These are phyloP conservation scores for Ellobius talpinus DNA, from an alignment of 2,113 vertebrate species.

Conservation along the genomic window DNA sequence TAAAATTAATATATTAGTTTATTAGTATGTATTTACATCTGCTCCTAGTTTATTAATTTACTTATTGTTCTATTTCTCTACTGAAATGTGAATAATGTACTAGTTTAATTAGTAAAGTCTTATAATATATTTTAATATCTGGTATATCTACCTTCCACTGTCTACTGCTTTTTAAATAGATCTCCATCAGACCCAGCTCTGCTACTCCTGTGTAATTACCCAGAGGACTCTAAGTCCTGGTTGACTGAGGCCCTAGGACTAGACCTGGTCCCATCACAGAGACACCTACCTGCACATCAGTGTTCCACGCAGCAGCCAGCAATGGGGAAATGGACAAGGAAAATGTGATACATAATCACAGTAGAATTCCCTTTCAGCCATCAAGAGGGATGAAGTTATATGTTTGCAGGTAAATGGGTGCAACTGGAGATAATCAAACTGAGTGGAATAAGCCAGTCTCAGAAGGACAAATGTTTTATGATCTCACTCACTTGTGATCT, in stretches of 20 bases:
- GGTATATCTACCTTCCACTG: neutral
- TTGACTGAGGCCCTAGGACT: neutral
- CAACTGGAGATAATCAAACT: neutral
- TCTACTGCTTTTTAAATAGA: neutral
- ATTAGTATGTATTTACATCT: conserved; percentile 12
- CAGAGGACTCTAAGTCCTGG: neutral
- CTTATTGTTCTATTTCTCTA: neutral
- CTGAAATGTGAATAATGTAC: neutral
- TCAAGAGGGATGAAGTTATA: no score
- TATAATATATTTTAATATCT: conserved; percentile 24
- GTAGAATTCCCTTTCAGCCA: neutral
- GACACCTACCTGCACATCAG: neutral
- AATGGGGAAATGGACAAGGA: neutral
- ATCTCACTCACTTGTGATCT: neutral
- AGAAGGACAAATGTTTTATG: neutral
- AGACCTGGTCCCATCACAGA: neutral
- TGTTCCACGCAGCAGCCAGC: neutral
- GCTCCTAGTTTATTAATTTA: neutral
- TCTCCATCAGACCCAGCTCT: neutral
- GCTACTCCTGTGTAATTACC: no score
- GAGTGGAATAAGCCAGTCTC: neutral
- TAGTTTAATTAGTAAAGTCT: conserved; percentile 36
- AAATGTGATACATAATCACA: neutral
- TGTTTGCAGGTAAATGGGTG: neutral
- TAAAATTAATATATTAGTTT: neutral